Base-by-base conservation (phyloP, 1,140 invertebrate species). In the Anadara kagoshimensis region DNA sequence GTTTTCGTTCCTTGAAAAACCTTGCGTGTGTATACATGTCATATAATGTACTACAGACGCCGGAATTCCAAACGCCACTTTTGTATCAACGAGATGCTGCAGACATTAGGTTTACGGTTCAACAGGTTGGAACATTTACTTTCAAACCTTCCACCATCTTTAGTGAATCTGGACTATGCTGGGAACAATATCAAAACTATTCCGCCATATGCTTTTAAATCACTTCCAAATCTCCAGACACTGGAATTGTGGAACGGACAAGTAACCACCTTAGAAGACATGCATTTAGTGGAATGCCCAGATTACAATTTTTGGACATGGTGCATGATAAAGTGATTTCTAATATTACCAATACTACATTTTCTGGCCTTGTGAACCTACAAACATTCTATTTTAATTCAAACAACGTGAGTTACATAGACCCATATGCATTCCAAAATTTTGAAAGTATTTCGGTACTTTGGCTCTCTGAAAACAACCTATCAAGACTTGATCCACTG, bases 221-320 rank as follows among this genome's bases (percentile, higher is more conserved):
- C 68, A 44, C 41, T 74, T 1, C 53, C 68, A 26, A 68, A 76
- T 56, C 18, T 79, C 2, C 57, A 74, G 26, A 61, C 75, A 44
- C n/a, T 79, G 16, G 67, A 56, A 22, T 68, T 79, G 14, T 77
- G 75, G 75, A 8, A 79, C 44, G 72, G 75, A 1, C 18, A 66
- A 24, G 62, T 80, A 8, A 78, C 69, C 22, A 70, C 65, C 0
- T 74, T 80, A 8, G 75, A 78, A 24, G 75, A 80, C 72, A 75
- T 57, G 78, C 78, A 14, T 80, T 80, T 49, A 67, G 66, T 41
- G 78, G 78, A 4, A 53, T 75, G 22, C 10, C 43, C 29, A 61
- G 75, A 11, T 41, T 80, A 18, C 67, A 54, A 16, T 44, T 70
- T 20, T 44, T 80, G 5, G 78, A 80, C 29, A 69, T 80, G 18